Evolutionary conservation across 2,113 vertebrate genomes (phyloP).

Genomic region (Scalopus aquaticus): DNA sequence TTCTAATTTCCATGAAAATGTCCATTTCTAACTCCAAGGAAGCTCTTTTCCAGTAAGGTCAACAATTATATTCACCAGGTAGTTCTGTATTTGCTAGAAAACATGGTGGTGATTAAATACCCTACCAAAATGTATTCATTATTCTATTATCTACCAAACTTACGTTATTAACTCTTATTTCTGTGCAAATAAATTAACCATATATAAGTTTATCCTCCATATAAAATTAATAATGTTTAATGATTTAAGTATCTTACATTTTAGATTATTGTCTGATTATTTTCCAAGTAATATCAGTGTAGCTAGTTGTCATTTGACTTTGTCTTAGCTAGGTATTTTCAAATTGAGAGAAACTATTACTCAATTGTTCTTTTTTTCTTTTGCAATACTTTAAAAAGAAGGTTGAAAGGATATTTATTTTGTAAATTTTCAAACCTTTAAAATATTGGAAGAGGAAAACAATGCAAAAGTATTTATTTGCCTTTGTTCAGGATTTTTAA

Average conservation of each 20-base stretch:
- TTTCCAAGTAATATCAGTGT: neutral
- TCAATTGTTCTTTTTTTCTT: slow-evolving; percentile 43
- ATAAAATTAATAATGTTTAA: slow-evolving; percentile 2
- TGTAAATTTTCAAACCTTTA: slow-evolving; percentile 72
- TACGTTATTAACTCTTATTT: neutral
- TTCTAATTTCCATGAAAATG: neutral
- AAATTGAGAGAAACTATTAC: slow-evolving; percentile 6
- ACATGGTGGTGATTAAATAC: neutral
- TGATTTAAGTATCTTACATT: neutral
- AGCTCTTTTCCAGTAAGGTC: neutral
- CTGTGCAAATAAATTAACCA: neutral
- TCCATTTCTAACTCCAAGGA: neutral
- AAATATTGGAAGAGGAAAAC: slow-evolving; percentile 58
- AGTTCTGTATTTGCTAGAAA: slow-evolving; percentile 3
- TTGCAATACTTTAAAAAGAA: slow-evolving; percentile 31
- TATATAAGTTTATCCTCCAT: neutral
- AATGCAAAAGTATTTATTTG: neutral
- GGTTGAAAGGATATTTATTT: slow-evolving; percentile 56
- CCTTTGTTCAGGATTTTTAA: no score
- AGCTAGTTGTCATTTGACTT: neutral
- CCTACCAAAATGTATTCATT: neutral
- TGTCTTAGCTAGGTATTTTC: slow-evolving; percentile 16
- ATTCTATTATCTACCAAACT: neutral
- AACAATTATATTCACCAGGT: neutral
- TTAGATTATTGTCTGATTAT: neutral